Conservation (phyloP, 37 sponge, comb jelly and placozoan species). For the Axinella damicornis region DNA sequence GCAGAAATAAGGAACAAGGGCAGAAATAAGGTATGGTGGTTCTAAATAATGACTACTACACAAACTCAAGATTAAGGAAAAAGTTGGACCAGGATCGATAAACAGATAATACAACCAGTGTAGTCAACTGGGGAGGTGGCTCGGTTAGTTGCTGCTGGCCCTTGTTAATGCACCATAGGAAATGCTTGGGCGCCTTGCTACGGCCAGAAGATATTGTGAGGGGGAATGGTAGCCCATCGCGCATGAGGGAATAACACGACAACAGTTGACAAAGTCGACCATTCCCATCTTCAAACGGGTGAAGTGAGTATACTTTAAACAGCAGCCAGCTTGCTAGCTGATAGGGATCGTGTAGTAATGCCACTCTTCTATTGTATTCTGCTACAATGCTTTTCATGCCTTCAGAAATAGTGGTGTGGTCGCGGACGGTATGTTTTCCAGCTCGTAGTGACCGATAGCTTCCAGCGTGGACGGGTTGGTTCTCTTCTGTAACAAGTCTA, state of each 20-base stretch:
- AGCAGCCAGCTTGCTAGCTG: conserved; percentile 33
- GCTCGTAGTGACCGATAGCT: conserved; percentile 19
- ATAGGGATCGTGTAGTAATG: conserved; percentile 1
- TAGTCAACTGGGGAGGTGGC: conserved; percentile 6
- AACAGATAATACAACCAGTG: conserved; percentile 25
- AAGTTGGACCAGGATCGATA: neutral
- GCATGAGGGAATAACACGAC: conserved; percentile 36
- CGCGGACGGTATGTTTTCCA: conserved; percentile 2
- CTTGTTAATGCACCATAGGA: too few species aligned
- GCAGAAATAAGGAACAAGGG: too few species aligned
- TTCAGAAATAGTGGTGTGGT: neutral
- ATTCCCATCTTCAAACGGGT: conserved; percentile 42
- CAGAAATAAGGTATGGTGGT: too few species aligned
- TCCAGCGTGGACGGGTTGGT: neutral
- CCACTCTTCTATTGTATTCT: conserved; percentile 2
- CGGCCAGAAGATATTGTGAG: conserved; percentile 1
- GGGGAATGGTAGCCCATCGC: conserved; percentile 32
- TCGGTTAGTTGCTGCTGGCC: too few species aligned
- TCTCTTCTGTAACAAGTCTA: neutral
- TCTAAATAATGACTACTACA: too few species aligned
- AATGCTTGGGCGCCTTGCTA: conserved; percentile 3
- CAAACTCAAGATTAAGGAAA: too few species aligned
- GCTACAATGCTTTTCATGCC: conserved; percentile 8
- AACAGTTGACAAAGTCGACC: conserved; percentile 28
- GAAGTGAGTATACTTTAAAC: conserved; percentile 9